These are phyloP conservation scores for Drosophila falleni DNA, from an alignment of 2,888 invertebrate species.

Conservation along the genomic window DNA sequence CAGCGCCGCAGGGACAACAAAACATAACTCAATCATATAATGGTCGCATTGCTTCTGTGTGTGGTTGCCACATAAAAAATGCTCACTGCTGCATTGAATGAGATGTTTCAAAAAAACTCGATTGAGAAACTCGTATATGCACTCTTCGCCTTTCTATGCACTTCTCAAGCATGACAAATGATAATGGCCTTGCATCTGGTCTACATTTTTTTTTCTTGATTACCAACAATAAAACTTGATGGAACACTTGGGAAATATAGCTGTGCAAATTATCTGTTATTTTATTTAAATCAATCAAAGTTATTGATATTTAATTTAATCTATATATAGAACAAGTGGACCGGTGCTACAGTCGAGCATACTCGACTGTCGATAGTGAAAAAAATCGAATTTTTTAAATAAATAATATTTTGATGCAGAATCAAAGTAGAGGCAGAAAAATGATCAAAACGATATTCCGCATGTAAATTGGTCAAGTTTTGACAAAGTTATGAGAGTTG, in stretches of 20 bases:
- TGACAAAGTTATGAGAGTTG: too few relatives aligned
- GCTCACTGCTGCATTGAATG: slow-evolving; percentile 61
- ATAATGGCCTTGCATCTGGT: slow-evolving; percentile 59
- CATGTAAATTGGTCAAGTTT: too few relatives aligned
- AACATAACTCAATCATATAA: slow-evolving; percentile 69
- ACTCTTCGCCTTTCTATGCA: slow-evolving; percentile 25
- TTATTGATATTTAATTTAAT: too few relatives aligned
- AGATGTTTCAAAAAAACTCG: slow-evolving; percentile 64
- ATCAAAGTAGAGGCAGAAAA: too few relatives aligned
- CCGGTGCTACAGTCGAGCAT: too few relatives aligned
- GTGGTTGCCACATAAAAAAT: slow-evolving; percentile 44
- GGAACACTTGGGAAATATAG: not conserved
- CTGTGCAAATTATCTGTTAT: not conserved
- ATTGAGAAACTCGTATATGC: slow-evolving; percentile 59
- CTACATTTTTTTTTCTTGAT: slow-evolving; percentile 33
- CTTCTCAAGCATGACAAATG: slow-evolving; percentile 61
- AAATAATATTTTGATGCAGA: too few relatives aligned
- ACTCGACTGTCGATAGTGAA: too few relatives aligned
- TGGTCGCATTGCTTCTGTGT: slow-evolving; percentile 57
- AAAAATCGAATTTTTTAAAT: too few relatives aligned
- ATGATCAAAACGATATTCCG: too few relatives aligned
- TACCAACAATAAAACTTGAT: slow-evolving; percentile 47
- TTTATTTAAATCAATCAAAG: not conserved
- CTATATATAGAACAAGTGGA: too few relatives aligned
- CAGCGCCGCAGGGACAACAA: slow-evolving; percentile 65